A percentile compares a stretch with the other conserved stretches of the same genome.
These are phyloP conservation scores for Murina feae DNA, from an alignment of 2,113 vertebrate genomes.

Conservation along the genomic window DNA sequence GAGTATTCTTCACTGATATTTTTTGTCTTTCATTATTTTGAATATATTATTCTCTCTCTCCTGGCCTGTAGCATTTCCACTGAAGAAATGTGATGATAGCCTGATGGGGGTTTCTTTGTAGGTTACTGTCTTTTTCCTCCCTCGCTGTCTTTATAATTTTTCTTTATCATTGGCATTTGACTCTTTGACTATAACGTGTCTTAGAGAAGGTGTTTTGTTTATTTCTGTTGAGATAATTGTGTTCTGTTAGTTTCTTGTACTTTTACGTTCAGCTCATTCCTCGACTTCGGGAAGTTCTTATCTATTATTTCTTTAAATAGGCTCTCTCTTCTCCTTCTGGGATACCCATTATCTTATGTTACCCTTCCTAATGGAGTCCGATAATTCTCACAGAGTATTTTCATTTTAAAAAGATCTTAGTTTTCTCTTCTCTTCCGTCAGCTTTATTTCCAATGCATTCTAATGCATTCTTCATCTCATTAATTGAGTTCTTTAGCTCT, in stretches of 20 bases:
- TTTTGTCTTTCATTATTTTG: not conserved
- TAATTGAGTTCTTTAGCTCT: not conserved
- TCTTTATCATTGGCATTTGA: not conserved
- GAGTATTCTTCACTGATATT: not conserved
- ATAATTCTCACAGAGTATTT: not conserved
- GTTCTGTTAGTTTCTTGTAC: not conserved
- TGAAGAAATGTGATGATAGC: not conserved
- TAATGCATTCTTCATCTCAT: not conserved
- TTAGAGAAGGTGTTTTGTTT: not conserved
- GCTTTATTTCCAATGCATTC: not conserved
- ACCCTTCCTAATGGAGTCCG: not conserved
- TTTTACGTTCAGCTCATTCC: not conserved
- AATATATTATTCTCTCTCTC: not conserved
- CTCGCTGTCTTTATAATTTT: not conserved
- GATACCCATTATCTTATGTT: not conserved
- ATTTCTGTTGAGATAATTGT: not conserved
- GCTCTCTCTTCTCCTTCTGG: not conserved
- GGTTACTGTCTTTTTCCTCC: not conserved
- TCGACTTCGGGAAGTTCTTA: not conserved
- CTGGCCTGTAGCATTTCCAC: not conserved
- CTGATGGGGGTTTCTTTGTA: not conserved
- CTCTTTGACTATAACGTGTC: not conserved
- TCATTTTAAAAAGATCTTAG: not conserved
- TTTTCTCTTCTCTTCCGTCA: not conserved
- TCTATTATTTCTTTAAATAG: not conserved